Conservation (phyloP, 2,888 invertebrate species). For the Drosophila affinis region DNA sequence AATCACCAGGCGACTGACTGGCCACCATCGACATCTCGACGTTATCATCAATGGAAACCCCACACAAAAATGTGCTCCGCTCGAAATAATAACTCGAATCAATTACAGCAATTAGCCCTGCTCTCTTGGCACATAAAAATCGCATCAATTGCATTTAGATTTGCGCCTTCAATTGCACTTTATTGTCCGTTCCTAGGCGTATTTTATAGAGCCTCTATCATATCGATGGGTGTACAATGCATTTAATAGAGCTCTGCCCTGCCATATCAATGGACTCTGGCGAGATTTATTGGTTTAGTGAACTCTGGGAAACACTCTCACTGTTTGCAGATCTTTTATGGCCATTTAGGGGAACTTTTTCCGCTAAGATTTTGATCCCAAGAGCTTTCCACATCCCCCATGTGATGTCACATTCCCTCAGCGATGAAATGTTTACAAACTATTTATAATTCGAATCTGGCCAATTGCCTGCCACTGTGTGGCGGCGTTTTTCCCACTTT, state of each 20-base stretch:
- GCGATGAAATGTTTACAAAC: background rate
- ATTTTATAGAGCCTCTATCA: slow-evolving; percentile 1
- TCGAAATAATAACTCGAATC: slow-evolving; percentile 36
- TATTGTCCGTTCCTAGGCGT: slow-evolving; percentile 9
- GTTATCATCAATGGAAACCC: slow-evolving; percentile 31
- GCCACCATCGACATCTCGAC: background rate
- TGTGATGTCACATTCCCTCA: background rate
- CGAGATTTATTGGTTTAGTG: background rate
- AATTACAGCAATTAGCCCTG: slow-evolving; percentile 30
- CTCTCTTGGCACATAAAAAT: slow-evolving; percentile 32
- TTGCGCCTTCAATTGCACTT: slow-evolving; percentile 19
- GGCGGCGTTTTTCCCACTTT: background rate
- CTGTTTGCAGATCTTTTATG: background rate
- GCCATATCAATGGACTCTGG: background rate
- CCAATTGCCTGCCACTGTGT: background rate
- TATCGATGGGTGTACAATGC: background rate
- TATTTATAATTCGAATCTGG: background rate
- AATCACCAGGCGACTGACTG: background rate
- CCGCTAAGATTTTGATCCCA: too few relatives aligned
- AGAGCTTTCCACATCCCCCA: background rate
- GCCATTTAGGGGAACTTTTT: too few relatives aligned
- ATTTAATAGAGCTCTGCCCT: background rate
- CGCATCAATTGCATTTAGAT: slow-evolving; percentile 31
- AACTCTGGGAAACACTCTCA: background rate
- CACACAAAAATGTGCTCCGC: slow-evolving; percentile 14